phyloP scores from a whole-genome alignment of 2,888 invertebrate species.

The Rhynchonema sp. region DNA sequence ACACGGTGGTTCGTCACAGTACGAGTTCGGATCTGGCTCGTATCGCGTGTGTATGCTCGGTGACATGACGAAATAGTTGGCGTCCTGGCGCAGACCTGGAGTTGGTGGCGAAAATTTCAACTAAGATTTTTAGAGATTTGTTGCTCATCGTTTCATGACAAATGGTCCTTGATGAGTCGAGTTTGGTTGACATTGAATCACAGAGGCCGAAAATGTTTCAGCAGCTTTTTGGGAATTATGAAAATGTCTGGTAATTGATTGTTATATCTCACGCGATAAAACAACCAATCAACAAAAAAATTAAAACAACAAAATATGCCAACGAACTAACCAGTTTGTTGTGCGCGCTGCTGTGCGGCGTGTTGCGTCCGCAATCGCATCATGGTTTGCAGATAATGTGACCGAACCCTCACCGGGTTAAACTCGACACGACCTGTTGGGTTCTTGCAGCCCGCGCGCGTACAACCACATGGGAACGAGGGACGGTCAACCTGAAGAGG shows the following conservation, averaged over 20 bases:
- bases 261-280: not conserved
- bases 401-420: slow-evolving; percentile 77
- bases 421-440: slow-evolving; percentile 81
- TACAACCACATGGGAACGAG: slow-evolving; percentile 89
- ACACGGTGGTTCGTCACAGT: not conserved
- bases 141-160: too few relatives aligned
- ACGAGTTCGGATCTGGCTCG: not conserved
- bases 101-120: too few relatives aligned
- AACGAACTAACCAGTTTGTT: too few relatives aligned
- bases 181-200: too few relatives aligned
- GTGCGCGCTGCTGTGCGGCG: too few relatives aligned
- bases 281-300: not conserved
- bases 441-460: slow-evolving; percentile 66
- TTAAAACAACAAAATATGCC: too few relatives aligned
- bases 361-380: slow-evolving; percentile 48
- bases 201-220: too few relatives aligned
- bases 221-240: too few relatives aligned
- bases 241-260: not conserved
- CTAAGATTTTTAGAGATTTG: too few relatives aligned
- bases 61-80: not conserved
- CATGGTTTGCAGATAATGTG: slow-evolving; percentile 87
- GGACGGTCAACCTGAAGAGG: slow-evolving; percentile 63
- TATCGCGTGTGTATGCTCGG: not conserved
- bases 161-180: too few relatives aligned
- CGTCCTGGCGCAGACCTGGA: too few relatives aligned